Evolutionary conservation across 2,797 vertebrate genomes (phyloP).

Genomic region (Vireo griseus): DNA sequence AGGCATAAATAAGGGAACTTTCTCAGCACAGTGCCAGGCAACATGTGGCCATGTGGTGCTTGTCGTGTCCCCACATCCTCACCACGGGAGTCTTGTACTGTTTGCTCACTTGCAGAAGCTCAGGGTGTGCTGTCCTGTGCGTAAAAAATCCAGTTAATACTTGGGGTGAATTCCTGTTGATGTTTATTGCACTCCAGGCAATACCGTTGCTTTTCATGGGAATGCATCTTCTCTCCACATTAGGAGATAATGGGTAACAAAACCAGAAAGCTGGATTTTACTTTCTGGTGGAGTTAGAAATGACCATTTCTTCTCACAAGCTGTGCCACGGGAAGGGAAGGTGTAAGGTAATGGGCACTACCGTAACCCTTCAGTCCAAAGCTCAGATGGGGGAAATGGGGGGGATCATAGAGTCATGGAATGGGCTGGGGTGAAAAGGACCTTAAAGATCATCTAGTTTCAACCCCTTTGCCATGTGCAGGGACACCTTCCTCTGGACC

Average conservation of each 20-base stretch:
- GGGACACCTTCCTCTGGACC: neutral
- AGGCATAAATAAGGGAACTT: constrained; percentile 19
- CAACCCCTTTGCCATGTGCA: neutral
- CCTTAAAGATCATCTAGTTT: neutral
- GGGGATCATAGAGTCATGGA: too few relatives aligned
- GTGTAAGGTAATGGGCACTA: neutral
- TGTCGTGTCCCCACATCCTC: neutral
- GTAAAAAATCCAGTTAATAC: neutral
- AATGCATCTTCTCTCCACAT: neutral
- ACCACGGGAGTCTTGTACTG: fast-evolving
- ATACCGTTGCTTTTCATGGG: neutral
- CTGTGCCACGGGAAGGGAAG: neutral
- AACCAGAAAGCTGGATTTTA: neutral
- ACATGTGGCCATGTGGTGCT: neutral
- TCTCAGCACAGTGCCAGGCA: neutral
- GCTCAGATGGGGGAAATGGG: neutral
- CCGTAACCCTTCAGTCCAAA: neutral
- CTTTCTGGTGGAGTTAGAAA: neutral
- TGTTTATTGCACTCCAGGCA: neutral
- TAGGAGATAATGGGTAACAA: neutral
- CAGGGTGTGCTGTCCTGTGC: neutral
- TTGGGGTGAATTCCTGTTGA: neutral
- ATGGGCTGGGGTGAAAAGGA: neutral
- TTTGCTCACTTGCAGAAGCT: neutral
- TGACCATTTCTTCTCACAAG: neutral